Evolutionary conservation across 2,888 invertebrate species (phyloP), one percentile per base, ranked within the genome.

Genomic region (Monochamus alternatus): DNA sequence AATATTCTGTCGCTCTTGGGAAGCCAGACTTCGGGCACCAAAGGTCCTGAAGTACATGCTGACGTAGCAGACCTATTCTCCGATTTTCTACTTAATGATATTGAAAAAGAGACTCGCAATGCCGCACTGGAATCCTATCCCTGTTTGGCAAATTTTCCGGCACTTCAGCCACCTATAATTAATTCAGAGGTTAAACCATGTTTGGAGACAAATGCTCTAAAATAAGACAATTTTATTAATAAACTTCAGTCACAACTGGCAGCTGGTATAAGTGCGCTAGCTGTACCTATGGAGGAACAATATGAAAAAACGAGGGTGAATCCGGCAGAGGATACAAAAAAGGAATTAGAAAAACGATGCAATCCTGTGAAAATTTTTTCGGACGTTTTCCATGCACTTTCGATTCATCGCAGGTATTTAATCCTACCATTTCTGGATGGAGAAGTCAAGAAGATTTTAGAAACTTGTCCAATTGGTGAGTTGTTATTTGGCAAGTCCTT

Each of bases 401-500:
- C 47, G 8, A 3, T 64, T 30, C 64, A 64, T 64, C 64, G 64
- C 30, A n/a, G 64, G 4, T 47, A 64, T 60, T 66, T 44, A 22
- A 75, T 75, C 52, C 55, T 75, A 32, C 72, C 75, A 14, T 75
- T 69, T 52, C 43, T 76, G 59, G 76, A 74, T 55, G 47, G 60
- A 12, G 65, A 67, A 7, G 73, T 76, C 14, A 73, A 66, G 38
- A 73, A 76, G 47, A n/a, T 74, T 55, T 74, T 69, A 47, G 76
- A 74, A 2, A 12, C 65, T 47, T 76, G 76, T 32, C 76, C 73
- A 44, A 64, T 76, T 63, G 76, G 74, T 51, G 62, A 72, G 3
- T 44, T 68, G 8, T 52, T 76, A 32, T 76, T 76, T 69, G 73
- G 76, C 22, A 66, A 76, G 30, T 47, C 68, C 31, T 76, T 76